Evolutionary conservation across 2,888 invertebrate species (phyloP).

Genomic region (Ischnus inquisitorius): DNA sequence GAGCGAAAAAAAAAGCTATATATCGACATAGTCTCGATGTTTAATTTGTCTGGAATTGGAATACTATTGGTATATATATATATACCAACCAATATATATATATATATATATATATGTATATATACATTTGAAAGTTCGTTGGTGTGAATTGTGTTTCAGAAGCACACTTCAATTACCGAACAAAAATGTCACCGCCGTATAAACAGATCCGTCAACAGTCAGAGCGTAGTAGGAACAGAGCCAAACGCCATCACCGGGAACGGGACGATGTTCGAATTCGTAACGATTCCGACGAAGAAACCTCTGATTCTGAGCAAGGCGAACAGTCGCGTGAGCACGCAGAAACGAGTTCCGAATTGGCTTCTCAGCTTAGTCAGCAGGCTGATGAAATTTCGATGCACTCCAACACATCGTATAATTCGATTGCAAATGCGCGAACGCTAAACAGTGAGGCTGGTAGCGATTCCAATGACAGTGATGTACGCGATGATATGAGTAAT

Average conservation of each 20-base stretch:
- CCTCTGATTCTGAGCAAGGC: background rate
- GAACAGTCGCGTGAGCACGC: background rate
- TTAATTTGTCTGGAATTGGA: too few relatives aligned
- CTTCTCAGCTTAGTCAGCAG: background rate
- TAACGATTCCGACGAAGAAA: background rate
- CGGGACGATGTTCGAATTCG: background rate
- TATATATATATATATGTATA: too few relatives aligned
- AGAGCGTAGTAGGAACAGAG: background rate
- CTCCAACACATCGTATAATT: background rate
- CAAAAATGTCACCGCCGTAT: slow-evolving; percentile 3
- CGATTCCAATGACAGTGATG: background rate
- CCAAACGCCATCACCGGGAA: background rate
- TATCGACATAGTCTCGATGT: too few relatives aligned
- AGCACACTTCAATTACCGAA: slow-evolving; percentile 13
- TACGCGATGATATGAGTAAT: background rate
- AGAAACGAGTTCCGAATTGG: background rate
- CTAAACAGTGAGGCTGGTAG: background rate
- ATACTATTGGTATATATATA: too few relatives aligned
- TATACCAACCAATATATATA: too few relatives aligned
- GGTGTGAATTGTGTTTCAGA: slow-evolving; percentile 46
- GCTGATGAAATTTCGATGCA: background rate
- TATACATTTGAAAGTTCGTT: background rate
- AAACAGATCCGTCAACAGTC: background rate
- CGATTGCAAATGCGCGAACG: background rate
- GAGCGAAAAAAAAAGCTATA: too few relatives aligned